phyloP scores from a whole-genome alignment of 1,140 invertebrate genomes.

The Conopomorpha cramerella region DNA sequence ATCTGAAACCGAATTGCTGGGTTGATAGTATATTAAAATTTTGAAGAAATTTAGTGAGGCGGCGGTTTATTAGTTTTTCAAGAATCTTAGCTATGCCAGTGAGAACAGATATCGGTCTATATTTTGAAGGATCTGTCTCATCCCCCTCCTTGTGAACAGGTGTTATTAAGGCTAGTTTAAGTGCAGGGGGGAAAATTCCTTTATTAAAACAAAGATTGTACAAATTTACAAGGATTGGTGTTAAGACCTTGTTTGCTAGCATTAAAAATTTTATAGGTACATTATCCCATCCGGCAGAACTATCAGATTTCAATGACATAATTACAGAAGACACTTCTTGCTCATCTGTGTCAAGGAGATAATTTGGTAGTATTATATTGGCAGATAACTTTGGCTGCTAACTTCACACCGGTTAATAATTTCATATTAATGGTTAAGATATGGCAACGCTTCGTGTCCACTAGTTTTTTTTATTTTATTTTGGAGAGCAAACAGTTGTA shows the following conservation, averaged over 20 bases:
- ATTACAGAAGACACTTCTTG: neutral
- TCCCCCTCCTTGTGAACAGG: too few relatives aligned
- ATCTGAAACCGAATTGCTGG: constrained; percentile 4
- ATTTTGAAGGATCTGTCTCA: neutral
- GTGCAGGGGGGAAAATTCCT: neutral
- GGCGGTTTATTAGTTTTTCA: constrained; percentile 2
- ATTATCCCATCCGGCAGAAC: constrained; percentile 3
- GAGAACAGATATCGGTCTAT: constrained; percentile 2
- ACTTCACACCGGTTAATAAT: too few relatives aligned
- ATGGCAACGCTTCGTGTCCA: too few relatives aligned
- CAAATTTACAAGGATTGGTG: neutral
- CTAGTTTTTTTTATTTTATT: too few relatives aligned
- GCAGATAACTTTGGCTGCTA: too few relatives aligned
- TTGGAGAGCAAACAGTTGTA: too few relatives aligned
- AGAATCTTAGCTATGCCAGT: constrained; percentile 3
- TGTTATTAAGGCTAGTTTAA: neutral
- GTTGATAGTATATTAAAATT: constrained; percentile 3
- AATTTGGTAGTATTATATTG: too few relatives aligned
- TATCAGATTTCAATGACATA: constrained; percentile 1
- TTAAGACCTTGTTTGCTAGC: neutral
- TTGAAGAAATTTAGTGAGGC: constrained; percentile 1
- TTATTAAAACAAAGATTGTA: neutral
- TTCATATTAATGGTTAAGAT: too few relatives aligned
- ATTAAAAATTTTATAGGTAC: constrained; percentile 1
- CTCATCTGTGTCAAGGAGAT: too few relatives aligned